Conservation (phyloP, 1,140 invertebrate genomes). For the Zaprionus gabonicus region DNA sequence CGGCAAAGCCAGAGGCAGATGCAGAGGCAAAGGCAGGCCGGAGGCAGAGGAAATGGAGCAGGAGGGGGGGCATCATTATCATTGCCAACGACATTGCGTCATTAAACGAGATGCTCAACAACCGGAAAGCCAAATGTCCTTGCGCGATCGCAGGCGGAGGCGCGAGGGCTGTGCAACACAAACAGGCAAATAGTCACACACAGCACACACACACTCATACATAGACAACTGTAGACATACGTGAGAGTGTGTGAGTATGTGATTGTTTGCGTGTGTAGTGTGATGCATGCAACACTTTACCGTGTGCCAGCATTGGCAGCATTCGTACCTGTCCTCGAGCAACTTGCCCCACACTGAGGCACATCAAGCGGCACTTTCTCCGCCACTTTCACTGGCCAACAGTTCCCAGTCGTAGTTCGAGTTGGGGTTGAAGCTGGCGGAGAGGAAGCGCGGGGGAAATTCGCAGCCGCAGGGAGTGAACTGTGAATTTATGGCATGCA, state of each 20-base stretch:
- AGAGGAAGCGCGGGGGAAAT: too few species aligned
- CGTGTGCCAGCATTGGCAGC: not conserved
- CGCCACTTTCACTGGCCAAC: constrained; percentile 43
- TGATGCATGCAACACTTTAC: constrained; percentile 30
- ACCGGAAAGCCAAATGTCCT: constrained; percentile 60
- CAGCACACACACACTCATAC: not conserved
- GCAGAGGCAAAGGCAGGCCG: constrained; percentile 1
- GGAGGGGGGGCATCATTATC: constrained; percentile 47
- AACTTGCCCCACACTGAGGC: not conserved
- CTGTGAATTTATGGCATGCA: constrained; percentile 65
- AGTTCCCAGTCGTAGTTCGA: too few species aligned
- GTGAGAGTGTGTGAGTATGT: not conserved
- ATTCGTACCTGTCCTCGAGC: constrained; percentile 3
- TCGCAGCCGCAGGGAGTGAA: constrained; percentile 22
- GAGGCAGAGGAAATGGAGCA: constrained; percentile 1
- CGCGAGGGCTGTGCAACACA: constrained; percentile 4
- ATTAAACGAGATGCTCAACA: constrained; percentile 61
- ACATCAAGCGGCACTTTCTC: constrained; percentile 39
- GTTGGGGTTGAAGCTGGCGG: too few species aligned
- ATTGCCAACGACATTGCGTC: constrained; percentile 54
- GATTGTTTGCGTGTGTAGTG: constrained; percentile 10
- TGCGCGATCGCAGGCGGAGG: constrained; percentile 31
- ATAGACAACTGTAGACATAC: not conserved
- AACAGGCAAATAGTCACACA: constrained; percentile 8
- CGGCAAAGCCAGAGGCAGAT: not conserved